phyloP scores from a whole-genome alignment of 2,888 invertebrate species.

The Polyommatus iphigenia region DNA sequence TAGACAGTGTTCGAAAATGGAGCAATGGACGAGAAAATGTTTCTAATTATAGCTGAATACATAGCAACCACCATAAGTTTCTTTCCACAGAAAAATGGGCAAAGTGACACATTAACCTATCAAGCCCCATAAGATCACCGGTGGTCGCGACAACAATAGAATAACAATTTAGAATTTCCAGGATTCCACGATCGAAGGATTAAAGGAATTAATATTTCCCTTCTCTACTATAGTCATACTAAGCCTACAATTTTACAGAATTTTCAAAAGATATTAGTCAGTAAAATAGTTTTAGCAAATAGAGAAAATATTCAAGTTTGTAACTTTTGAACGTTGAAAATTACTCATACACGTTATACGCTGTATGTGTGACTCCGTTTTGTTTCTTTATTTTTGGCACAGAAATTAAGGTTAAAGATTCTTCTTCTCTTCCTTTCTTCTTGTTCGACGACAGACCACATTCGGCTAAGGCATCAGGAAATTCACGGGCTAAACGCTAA shows the following conservation, averaged over 20 bases:
- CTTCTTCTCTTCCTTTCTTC: constrained; percentile 41
- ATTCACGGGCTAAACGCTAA: constrained; percentile 74
- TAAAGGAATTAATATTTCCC: no score
- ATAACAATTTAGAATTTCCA: no score
- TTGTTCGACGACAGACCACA: constrained; percentile 47
- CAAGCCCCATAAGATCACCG: no score
- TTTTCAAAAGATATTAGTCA: no score
- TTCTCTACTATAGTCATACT: no score
- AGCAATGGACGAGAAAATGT: not conserved
- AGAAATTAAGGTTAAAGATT: not conserved
- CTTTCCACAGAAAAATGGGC: not conserved
- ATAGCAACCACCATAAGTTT: not conserved
- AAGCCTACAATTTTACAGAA: no score
- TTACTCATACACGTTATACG: no score
- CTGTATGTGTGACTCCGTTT: no score
- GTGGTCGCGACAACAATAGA: no score
- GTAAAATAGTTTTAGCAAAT: no score
- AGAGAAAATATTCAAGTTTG: not conserved
- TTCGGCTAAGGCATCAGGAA: constrained; percentile 78
- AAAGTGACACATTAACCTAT: no score
- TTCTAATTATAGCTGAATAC: not conserved
- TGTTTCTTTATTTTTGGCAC: not conserved
- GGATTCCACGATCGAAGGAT: no score
- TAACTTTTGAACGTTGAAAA: not conserved
- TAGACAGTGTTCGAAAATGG: not conserved